A percentile compares a stretch with the other conserved stretches of the same genome.
These are phyloP conservation scores for Trypoxylon attenuatum DNA, from an alignment of 2,888 invertebrate species.

Conservation along the genomic window DNA sequence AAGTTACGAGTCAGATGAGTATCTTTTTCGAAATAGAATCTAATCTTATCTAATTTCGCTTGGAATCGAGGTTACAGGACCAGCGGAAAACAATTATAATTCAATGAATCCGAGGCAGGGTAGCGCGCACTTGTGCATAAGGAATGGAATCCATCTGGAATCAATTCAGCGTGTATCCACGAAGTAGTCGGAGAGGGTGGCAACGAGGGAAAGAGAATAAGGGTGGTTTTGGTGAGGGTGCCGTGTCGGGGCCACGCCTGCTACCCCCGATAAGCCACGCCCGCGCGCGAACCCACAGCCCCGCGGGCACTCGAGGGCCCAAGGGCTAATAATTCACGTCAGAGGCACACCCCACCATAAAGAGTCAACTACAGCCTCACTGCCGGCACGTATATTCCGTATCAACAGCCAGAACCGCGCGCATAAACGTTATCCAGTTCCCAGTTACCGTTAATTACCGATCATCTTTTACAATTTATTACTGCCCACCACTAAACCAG, in stretches of 20 bases:
- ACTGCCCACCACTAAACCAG: no score
- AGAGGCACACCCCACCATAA: slow-evolving; percentile 71
- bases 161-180: slow-evolving; percentile 48
- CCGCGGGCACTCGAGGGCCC: slow-evolving; percentile 43
- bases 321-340: slow-evolving; percentile 73
- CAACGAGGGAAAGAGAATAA: neutral
- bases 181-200: slow-evolving; percentile 8
- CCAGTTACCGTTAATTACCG: slow-evolving; percentile 62
- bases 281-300: slow-evolving; percentile 48
- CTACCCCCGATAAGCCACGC: slow-evolving; percentile 67
- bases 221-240: slow-evolving; percentile 37
- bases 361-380: slow-evolving; percentile 66
- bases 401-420: no score
- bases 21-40: no score
- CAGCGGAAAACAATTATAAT: no score
- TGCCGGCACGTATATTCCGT: slow-evolving; percentile 46
- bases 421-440: slow-evolving; percentile 56
- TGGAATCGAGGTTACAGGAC: no score
- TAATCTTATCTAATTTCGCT: no score
- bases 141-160: slow-evolving; percentile 45
- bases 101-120: no score
- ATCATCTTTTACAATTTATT: slow-evolving; percentile 60
- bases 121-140: slow-evolving; percentile 4
- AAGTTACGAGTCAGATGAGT: no score
- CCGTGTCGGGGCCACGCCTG: slow-evolving; percentile 61